Conservation (phyloP, 2,888 invertebrate species). For the Plebejus argus region DNA sequence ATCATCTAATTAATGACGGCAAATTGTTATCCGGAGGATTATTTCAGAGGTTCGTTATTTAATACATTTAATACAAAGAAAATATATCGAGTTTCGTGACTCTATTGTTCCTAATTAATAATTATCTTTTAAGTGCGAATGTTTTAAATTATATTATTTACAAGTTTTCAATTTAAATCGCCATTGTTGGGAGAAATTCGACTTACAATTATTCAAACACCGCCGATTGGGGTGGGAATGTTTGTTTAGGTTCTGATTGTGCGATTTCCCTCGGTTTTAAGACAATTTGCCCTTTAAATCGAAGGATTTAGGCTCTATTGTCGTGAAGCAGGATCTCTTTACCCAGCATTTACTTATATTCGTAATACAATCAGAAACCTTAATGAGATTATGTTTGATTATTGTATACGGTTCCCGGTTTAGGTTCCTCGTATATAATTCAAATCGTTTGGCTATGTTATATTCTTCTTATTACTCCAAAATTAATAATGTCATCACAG, state of each 20-base stretch:
- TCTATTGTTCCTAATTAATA: neutral
- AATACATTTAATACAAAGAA: constrained; percentile 10
- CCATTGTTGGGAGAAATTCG: constrained; percentile 60
- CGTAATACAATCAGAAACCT: constrained; percentile 24
- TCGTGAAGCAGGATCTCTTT: neutral
- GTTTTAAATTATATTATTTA: constrained; percentile 43
- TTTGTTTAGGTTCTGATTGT: constrained; percentile 68
- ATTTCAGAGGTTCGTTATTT: neutral
- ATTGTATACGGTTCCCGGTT: neutral
- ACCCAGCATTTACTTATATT: constrained; percentile 22
- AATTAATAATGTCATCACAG: neutral
- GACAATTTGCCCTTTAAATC: constrained; percentile 7
- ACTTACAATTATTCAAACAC: constrained; percentile 67
- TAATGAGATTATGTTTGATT: constrained; percentile 25
- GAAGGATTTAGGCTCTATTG: neutral
- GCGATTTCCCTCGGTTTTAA: constrained; percentile 45
- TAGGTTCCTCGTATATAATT: neutral
- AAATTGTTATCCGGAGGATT: neutral
- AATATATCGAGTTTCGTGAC: constrained; percentile 22
- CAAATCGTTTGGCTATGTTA: neutral
- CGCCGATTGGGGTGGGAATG: constrained; percentile 45
- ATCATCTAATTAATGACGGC: neutral
- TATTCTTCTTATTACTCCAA: neutral
- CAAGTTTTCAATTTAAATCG: constrained; percentile 53
- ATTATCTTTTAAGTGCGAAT: constrained; percentile 26